Evolutionary conservation across 2,113 vertebrate species (phyloP), one percentile per base, ranked within the genome.

Genomic region (Daubentonia madagascariensis): DNA sequence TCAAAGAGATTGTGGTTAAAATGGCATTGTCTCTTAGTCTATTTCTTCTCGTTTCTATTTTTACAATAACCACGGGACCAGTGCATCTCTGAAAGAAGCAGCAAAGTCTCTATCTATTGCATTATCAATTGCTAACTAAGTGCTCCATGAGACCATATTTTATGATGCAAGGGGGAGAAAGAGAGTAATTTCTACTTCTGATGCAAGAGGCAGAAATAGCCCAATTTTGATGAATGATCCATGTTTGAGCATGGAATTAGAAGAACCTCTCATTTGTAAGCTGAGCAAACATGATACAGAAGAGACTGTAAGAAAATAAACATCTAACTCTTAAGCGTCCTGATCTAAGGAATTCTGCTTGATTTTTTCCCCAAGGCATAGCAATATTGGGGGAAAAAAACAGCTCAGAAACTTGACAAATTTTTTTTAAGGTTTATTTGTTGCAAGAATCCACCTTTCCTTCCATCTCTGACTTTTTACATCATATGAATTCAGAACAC

Each of bases 131-230:
- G 78, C 79, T 84, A 89, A 94, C 35, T 30, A 92, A 96, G 61
- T 83, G 52, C 35, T 96, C 22, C 32, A 10, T 48, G 87, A 83
- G 59, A 96, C 59, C 23, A 52, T 89, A 37, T 57, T 89, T 96
- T 95, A 95, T 97, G 97, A 97, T 89, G 97, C 94, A 98, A 98
- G 88, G 25, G 76, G 67, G 63, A 95, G 90, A 94, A 92, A 98
- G 50, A 84, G 25, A 83, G 40, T 79, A 89, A 96, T 96, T 96
- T 95, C 72, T 75, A 40, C 67, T 93, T 96, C 94, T 97, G 97
- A 97, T 98, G 98, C 97, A 98, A 98, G 98, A 98, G 96, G 86
- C 88, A 98, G 97, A 98, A 98, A 98, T 96, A 97, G 96, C 89
- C 96, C 97, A 97, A 79, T 84, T 98, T 98, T 97, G 97, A 98